Evolutionary conservation across 1,140 invertebrate genomes (phyloP).

Genomic region (Trachymyrmex cornetzi): DNA sequence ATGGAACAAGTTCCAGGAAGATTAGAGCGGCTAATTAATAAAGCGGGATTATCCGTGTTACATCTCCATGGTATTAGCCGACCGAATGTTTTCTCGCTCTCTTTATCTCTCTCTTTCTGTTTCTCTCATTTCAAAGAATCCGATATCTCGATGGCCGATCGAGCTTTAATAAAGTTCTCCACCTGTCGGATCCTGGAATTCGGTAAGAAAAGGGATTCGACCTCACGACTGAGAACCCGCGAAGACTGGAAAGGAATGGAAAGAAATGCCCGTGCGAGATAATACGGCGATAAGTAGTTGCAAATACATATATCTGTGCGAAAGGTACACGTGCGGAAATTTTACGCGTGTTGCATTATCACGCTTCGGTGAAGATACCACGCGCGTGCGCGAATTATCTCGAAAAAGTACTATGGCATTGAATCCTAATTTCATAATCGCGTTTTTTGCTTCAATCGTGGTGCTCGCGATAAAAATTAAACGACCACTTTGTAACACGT

Average conservation of each 20-base stretch:
- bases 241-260: neutral
- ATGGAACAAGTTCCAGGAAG: slow-evolving; percentile 75
- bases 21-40: slow-evolving; percentile 76
- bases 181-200: slow-evolving; percentile 54
- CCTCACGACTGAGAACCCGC: slow-evolving; percentile 32
- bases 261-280: slow-evolving; percentile 26
- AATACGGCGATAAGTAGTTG: slow-evolving; percentile 40
- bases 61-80: slow-evolving; percentile 71
- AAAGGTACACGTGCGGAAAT: slow-evolving; percentile 33
- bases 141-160: slow-evolving; percentile 72
- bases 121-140: slow-evolving; percentile 53
- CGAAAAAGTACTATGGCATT: neutral
- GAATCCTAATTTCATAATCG: slow-evolving; percentile 41
- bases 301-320: slow-evolving; percentile 3
- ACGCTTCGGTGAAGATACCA: slow-evolving; percentile 28
- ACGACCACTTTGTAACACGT: neutral
- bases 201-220: slow-evolving; percentile 46
- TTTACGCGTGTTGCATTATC: slow-evolving; percentile 34
- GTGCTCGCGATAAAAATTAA: slow-evolving; percentile 23
- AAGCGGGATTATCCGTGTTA: slow-evolving; percentile 75
- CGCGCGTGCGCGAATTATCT: slow-evolving; percentile 2
- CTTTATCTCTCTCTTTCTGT: slow-evolving; percentile 6
- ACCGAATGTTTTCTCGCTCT: slow-evolving; percentile 42
- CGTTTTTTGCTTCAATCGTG: neutral
- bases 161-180: slow-evolving; percentile 77